Base-by-base conservation (phyloP, 30 jellyfish, hydroid and myxozoan species). In the Sanderia malayensis region DNA sequence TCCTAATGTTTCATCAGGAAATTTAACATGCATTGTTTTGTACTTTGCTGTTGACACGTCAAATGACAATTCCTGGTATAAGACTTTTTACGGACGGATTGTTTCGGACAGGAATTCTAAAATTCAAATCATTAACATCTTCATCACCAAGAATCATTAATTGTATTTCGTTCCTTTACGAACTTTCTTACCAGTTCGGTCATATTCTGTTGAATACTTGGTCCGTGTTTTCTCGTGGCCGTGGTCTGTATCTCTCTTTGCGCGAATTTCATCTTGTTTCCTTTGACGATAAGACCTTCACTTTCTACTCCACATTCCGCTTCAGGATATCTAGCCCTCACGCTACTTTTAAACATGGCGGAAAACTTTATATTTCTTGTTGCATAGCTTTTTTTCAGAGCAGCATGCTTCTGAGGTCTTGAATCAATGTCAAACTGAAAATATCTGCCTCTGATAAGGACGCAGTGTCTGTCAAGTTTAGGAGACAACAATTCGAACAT, bases 1-100 rank as follows among this genome's bases (percentile, higher is more conserved):
- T 80, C 44, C 62, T 80, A 79, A 76, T 13, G 87, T 34, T n/a
- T 76, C 87, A 2, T 62, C 53, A 0, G 87, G 87, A 23, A 61
- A 76, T 11, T 58, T 44, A 18, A 76, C 80, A 21, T 80, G 31
- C 1, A 75, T 63, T 19, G 87, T 76, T 3, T 46, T 64, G 72
- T 76, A 74, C 41, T 41, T n/a, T 31, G 86, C 11, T 0, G 21
- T 62, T 1, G 59, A 23, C n/a, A n/a, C n/a, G n/a, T n/a, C n/a
- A n/a, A n/a, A n/a, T n/a, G n/a, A n/a, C n/a, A n/a, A n/a, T n/a
- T n/a, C n/a, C n/a, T n/a, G n/a, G n/a, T n/a, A n/a, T n/a, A n/a
- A n/a, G n/a, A n/a, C n/a, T n/a, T n/a, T n/a, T n/a, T n/a, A n/a
- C n/a, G n/a, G 87, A 76, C 0, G 87, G 70, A 2, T 71, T 26